Base-by-base conservation (phyloP, 2,888 invertebrate species). In the Cerceris rybyensis region DNA sequence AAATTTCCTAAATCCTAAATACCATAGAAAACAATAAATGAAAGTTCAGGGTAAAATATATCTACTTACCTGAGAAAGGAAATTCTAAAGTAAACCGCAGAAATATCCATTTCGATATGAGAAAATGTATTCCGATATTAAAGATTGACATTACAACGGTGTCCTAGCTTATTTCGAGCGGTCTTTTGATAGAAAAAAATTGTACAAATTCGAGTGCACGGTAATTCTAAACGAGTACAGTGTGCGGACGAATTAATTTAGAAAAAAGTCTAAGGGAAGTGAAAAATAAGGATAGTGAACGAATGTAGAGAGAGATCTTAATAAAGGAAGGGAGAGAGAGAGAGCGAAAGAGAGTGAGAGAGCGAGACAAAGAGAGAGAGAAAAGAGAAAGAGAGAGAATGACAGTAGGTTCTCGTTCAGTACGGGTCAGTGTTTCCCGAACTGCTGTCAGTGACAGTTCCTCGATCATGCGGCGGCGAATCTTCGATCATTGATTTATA, bases 401-500 rank as follows among this genome's bases (percentile, higher is more conserved):
- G 81, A 83, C 79, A 83, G 77, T 69, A 58, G 65, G 57, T 64
- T 71, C 68, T 77, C 61, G 78, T 82, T 79, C 82, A 66, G 78
- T 60, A 71, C 67, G 74, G 28, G 91, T 90, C 92, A 92, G 92
- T 92, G 89, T 91, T 92, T 92, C 90, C 90, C 90, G 91, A 92
- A 92, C 92, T 89, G 89, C 90, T 92, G 92, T 91, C 91, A 92
- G 92, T 88, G 91, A 92, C 91, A 91, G 91, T 90, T 90, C 80
- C 69, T 70, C 83, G 86, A 87, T 85, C 87, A 88, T 86, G 87
- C 72, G 88, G 83, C 82, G 87, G 75, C 70, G 82, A 78, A 85
- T 86, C 80, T 75, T 81, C 79, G 76, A 86, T 81, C 72, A 85
- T 70, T 83, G 76, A 85, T 80, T 70, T 71, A 49, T 52, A 52